Percentiles rank a stretch among this genome's conserved stretches.
Evolutionary conservation across 2,797 vertebrate genomes (phyloP).

Genomic region (Rhynchonycteris naso): DNA sequence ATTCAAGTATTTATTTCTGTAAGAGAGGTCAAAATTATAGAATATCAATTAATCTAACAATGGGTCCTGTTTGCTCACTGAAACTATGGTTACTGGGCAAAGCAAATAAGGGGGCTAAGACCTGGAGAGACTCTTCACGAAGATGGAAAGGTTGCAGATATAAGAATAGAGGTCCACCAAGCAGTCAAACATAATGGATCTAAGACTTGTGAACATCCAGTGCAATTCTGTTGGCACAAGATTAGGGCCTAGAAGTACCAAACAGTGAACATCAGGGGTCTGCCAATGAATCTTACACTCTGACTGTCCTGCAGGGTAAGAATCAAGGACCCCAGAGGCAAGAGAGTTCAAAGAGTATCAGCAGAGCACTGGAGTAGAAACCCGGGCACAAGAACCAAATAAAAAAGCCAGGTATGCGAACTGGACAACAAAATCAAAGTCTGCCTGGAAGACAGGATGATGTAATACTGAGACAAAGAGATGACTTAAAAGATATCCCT

Average conservation of each 20-base stretch:
- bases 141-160: background rate
- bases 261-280: background rate
- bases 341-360: background rate
- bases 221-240: background rate
- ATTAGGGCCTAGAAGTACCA: background rate
- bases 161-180: background rate
- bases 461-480: background rate
- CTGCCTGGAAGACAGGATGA: background rate
- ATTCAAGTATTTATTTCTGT: background rate
- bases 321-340: background rate
- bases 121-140: background rate
- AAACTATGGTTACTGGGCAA: background rate
- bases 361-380: background rate
- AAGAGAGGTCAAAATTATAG: background rate
- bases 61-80: constrained; percentile 1
- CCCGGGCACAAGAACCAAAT: background rate
- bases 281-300: background rate
- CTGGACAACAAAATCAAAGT: background rate
- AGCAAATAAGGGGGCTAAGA: background rate
- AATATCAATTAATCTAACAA: background rate
- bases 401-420: background rate
- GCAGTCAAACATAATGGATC: background rate
- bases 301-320: background rate
- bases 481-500: background rate
- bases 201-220: background rate